Percentiles rank a stretch among this genome's conserved stretches.
phyloP scores from a whole-genome alignment of 2,797 vertebrate species.

The Microctenopoma lineatum region DNA sequence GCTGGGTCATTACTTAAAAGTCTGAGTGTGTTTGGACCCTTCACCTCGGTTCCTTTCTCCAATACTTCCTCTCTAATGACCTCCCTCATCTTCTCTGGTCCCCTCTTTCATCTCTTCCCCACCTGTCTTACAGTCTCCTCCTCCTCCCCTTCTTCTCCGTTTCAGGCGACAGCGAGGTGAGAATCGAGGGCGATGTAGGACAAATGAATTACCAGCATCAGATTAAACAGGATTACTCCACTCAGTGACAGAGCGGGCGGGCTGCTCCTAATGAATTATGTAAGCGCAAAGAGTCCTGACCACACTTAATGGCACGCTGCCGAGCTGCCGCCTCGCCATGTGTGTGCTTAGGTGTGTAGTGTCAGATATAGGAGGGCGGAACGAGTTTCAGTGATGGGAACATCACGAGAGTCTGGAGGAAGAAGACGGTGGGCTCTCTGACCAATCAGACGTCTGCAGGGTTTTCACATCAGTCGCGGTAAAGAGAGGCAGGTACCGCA shows the following conservation, averaged over 20 bases:
- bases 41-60: background rate
- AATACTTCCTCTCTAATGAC: slow-evolving; percentile 4
- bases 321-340: slow-evolving; percentile 16
- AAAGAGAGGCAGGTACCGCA: too few relatives aligned
- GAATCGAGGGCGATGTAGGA: slow-evolving; percentile 53
- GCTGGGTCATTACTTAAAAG: slow-evolving; percentile 41
- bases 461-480: too few relatives aligned
- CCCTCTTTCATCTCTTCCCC: background rate
- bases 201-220: slow-evolving; percentile 72
- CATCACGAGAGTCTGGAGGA: too few relatives aligned
- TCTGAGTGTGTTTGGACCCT: slow-evolving; percentile 28
- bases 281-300: slow-evolving; percentile 46
- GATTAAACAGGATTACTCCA: slow-evolving; percentile 65
- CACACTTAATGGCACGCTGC: slow-evolving; percentile 38
- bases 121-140: slow-evolving; percentile 5
- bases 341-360: background rate
- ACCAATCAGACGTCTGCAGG: too few relatives aligned
- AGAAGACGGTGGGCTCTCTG: too few relatives aligned
- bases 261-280: slow-evolving; percentile 63
- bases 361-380: background rate
- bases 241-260: slow-evolving; percentile 41
- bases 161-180: slow-evolving; percentile 37
- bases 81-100: slow-evolving; percentile 4
- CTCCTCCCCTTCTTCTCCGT: background rate
- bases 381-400: too few relatives aligned